Evolutionary conservation across 2,797 vertebrate species (phyloP).

Genomic region (Thalassophryne amazonica): DNA sequence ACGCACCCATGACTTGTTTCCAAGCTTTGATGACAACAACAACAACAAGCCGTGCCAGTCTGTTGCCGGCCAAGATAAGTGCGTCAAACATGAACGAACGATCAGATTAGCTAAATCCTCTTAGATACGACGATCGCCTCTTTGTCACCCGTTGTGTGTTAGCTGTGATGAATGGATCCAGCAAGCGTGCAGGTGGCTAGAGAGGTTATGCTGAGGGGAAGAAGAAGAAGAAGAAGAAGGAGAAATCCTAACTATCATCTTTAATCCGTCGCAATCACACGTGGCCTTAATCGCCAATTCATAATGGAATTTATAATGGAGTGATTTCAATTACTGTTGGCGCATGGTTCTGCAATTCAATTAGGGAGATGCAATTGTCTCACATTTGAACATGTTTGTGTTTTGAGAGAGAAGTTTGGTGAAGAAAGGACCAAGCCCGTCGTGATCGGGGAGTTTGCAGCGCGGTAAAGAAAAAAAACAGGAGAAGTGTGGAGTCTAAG

Average conservation of each 20-base stretch:
- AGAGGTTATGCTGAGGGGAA: constrained; percentile 75
- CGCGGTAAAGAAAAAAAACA: constrained; percentile 25
- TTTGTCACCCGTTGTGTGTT: constrained; percentile 8
- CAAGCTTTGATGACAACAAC: constrained; percentile 27
- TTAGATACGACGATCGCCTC: constrained; percentile 39
- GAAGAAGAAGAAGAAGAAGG: background rate
- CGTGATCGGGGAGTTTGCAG: constrained; percentile 33
- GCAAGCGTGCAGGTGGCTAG: constrained; percentile 76
- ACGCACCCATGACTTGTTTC: constrained; percentile 53
- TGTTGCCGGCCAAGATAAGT: constrained; percentile 24
- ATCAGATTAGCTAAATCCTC: constrained; percentile 63
- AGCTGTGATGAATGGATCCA: constrained; percentile 18
- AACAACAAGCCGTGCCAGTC: constrained; percentile 33
- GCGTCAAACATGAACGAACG: constrained; percentile 34
- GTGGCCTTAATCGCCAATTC: constrained; percentile 96
- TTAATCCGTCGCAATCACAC: constrained; percentile 92
- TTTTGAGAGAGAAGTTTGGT: constrained; percentile 82
- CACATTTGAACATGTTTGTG: constrained; percentile 84
- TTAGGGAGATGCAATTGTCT: constrained; percentile 87
- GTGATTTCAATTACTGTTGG: constrained; percentile 96
- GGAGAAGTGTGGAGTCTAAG: constrained; percentile 82
- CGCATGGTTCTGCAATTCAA: constrained; percentile 92
- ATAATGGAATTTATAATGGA: constrained; percentile 98
- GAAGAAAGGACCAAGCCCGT: constrained; percentile 28
- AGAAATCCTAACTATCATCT: constrained; percentile 82